Percentiles rank a stretch among this genome's conserved stretches.
Conservation (phyloP, 2,797 vertebrate species). For the Trichosurus vulpecula region DNA sequence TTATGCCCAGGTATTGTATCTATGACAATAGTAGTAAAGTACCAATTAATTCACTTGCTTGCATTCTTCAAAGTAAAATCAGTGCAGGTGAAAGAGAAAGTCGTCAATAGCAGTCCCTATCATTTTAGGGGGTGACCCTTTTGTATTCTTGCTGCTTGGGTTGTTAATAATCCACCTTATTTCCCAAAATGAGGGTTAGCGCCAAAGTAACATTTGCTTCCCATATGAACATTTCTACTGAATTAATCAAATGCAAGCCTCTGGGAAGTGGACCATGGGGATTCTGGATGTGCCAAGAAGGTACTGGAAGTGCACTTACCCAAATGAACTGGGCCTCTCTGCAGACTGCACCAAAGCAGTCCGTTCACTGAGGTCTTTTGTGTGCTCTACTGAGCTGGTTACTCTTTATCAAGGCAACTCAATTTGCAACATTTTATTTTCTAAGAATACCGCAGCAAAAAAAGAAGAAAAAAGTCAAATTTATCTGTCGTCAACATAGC, state of each 20-base stretch:
- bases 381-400: conserved; percentile 54
- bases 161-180: conserved; percentile 63
- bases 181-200: conserved; percentile 65
- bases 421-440: conserved; percentile 77
- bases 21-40: conserved; percentile 29
- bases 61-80: conserved; percentile 55
- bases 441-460: conserved; percentile 65
- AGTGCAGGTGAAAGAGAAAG: conserved; percentile 69
- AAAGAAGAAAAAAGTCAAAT: conserved; percentile 53
- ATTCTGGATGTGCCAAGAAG: conserved; percentile 33
- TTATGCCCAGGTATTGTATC: conserved; percentile 65
- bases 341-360: conserved; percentile 51
- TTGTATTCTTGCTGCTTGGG: conserved; percentile 64
- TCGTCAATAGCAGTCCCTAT: conserved; percentile 35
- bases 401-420: conserved; percentile 70
- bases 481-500: conserved; percentile 72
- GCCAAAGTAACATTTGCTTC: conserved; percentile 70
- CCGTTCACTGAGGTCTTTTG: conserved; percentile 22
- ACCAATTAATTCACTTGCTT: conserved; percentile 64
- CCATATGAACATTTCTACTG: conserved; percentile 78
- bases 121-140: conserved; percentile 60
- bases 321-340: conserved; percentile 68
- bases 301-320: conserved; percentile 72
- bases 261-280: conserved; percentile 69
- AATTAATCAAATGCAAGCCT: conserved; percentile 71